phyloP scores from a whole-genome alignment of 2,113 vertebrate species.

The Gavialis gangeticus region DNA sequence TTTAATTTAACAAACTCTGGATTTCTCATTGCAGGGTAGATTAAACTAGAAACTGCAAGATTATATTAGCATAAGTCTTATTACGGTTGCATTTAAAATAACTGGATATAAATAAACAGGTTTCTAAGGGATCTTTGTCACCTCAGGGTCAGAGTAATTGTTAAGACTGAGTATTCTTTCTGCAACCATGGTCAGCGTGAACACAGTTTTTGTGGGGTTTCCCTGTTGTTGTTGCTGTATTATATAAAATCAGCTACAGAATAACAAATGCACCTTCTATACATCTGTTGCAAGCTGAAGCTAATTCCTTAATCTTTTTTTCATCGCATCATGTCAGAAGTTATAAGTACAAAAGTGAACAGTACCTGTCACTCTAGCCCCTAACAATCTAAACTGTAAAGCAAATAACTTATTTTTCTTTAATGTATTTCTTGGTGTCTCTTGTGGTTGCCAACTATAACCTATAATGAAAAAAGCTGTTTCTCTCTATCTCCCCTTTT shows the following conservation, averaged over 20 bases:
- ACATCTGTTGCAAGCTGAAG: slow-evolving; percentile 48
- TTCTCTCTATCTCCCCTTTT: not conserved
- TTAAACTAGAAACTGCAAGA: slow-evolving; percentile 9
- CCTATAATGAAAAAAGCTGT: slow-evolving; percentile 23
- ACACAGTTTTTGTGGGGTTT: not conserved
- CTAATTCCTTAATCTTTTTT: slow-evolving; percentile 66
- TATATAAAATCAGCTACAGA: slow-evolving; percentile 58
- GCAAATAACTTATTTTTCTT: slow-evolving; percentile 78
- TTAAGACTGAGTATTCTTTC: not conserved
- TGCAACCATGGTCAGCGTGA: not conserved
- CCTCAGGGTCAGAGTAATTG: not conserved
- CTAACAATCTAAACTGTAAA: slow-evolving; percentile 82
- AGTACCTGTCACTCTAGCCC: slow-evolving; percentile 83
- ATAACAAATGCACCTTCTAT: slow-evolving; percentile 46
- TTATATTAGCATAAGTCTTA: not conserved
- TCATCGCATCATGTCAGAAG: slow-evolving; percentile 81
- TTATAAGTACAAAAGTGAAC: slow-evolving; percentile 84
- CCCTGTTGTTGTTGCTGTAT: not conserved
- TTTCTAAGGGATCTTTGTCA: not conserved
- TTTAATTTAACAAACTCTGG: not conserved
- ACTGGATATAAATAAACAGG: not conserved
- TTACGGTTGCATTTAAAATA: slow-evolving; percentile 13
- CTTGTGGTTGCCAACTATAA: slow-evolving; percentile 37
- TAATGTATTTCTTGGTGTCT: slow-evolving; percentile 78
- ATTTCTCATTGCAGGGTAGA: slow-evolving; percentile 8